A percentile compares a stretch with the other conserved stretches of the same genome.
phyloP scores from a whole-genome alignment of 2,113 vertebrate species.

The Turdus rufiventris region DNA sequence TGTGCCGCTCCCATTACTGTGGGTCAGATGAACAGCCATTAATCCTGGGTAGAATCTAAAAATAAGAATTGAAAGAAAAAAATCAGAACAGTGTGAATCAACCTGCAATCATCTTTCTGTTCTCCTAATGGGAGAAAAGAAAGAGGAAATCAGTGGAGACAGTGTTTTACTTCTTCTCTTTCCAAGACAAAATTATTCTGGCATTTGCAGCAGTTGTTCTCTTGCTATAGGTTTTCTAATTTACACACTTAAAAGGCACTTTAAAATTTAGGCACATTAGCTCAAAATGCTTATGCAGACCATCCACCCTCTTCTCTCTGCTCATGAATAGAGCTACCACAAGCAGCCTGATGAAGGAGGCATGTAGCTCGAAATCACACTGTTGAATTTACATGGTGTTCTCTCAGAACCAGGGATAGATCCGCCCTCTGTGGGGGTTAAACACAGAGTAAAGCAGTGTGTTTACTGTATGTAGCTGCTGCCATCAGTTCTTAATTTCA shows the following conservation, averaged over 20 bases:
- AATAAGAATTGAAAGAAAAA: slow-evolving; percentile 16
- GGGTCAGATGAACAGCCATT: background rate
- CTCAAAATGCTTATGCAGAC: background rate
- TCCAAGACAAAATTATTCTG: background rate
- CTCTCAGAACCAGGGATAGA: background rate
- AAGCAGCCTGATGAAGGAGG: slow-evolving; percentile 12
- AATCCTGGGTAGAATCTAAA: slow-evolving; percentile 10
- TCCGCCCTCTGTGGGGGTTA: background rate
- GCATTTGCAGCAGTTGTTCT: slow-evolving; percentile 33
- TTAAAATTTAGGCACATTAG: slow-evolving; percentile 1
- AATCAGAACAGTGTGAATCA: slow-evolving; percentile 7
- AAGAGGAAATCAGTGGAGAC: slow-evolving; percentile 30
- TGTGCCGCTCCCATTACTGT: background rate
- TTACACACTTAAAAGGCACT: background rate
- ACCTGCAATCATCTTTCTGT: slow-evolving; percentile 35
- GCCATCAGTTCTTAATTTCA: background rate
- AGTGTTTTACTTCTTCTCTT: slow-evolving; percentile 19
- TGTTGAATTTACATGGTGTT: background rate
- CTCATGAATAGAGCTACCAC: background rate
- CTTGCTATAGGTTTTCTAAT: slow-evolving; percentile 9
- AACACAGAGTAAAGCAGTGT: background rate
- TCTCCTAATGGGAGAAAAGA: background rate
- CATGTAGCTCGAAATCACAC: background rate
- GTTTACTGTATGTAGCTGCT: background rate
- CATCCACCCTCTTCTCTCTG: background rate